Conservation (phyloP, 1,140 invertebrate genomes). For the Drosophila orena region DNA sequence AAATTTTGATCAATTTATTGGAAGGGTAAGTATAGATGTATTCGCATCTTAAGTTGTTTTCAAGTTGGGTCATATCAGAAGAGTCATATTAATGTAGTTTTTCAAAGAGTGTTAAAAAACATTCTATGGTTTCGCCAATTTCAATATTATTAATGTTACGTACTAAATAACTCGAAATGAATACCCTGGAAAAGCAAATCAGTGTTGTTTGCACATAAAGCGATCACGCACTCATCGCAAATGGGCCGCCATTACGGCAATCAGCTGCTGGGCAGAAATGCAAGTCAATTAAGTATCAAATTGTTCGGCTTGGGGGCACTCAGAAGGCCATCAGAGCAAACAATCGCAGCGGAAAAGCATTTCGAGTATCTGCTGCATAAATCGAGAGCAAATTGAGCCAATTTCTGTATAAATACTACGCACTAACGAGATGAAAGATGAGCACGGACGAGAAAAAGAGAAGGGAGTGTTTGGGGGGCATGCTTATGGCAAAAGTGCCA, state of each 20-base stretch:
- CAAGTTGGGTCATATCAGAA: too few relatives aligned
- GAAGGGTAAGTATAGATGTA: too few relatives aligned
- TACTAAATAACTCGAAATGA: too few relatives aligned
- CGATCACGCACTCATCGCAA: slow-evolving; percentile 56
- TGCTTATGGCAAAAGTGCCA: slow-evolving; percentile 69
- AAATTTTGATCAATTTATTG: too few relatives aligned
- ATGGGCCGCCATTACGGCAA: slow-evolving; percentile 59
- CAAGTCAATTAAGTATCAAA: slow-evolving; percentile 83
- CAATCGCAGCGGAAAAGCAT: slow-evolving; percentile 70
- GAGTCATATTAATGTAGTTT: not conserved
- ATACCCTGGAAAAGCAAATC: not conserved
- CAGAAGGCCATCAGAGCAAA: slow-evolving; percentile 62
- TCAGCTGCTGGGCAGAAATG: slow-evolving; percentile 53
- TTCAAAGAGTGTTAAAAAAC: not conserved
- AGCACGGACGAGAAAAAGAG: slow-evolving; percentile 6
- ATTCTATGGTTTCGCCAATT: too few relatives aligned
- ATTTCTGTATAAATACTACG: slow-evolving; percentile 78
- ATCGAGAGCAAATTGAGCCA: slow-evolving; percentile 81
- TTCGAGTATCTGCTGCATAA: slow-evolving; percentile 78
- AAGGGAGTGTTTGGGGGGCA: not conserved
- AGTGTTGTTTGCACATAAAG: slow-evolving; percentile 14
- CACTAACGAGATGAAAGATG: slow-evolving; percentile 78
- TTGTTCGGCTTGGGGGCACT: slow-evolving; percentile 40
- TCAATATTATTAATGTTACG: too few relatives aligned
- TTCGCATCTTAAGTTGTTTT: too few relatives aligned